Evolutionary conservation across 2,888 invertebrate species (phyloP), one percentile per base, ranked within the genome.

Genomic region (Beris morrisii): DNA sequence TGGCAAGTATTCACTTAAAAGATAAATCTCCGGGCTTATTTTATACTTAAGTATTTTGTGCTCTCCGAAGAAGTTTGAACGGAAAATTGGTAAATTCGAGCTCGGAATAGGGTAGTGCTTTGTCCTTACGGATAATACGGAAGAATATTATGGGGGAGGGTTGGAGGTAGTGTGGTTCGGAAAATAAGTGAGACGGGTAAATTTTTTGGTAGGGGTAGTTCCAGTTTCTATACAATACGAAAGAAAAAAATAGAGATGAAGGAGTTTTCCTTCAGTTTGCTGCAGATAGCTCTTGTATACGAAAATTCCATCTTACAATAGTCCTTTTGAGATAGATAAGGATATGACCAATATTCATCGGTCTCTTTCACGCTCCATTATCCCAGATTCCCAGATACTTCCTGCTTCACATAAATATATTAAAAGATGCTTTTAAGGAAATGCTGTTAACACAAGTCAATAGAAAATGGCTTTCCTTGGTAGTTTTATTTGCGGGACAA

Each of bases 341-440:
- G n/a, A 45, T 11, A 45, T 12, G 45, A 11, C 45, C n/a, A 45
- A n/a, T 12, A 45, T 11, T 11, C 12, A 45, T 48, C 22, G 48
- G 5, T 38, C 38, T 38, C 38, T 38, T 38, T 38, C 22, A 22
- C 22, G 2, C 22, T 22, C 22, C 22, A 22, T 22, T 22, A 22
- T 22, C 22, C 22, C 22, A 22, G 22, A 22, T 22, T 22, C 22
- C 22, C 22, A 22, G 22, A 22, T 22, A 22, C 22, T 59, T 48
- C 50, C 13, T 52, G 31, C 15, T 15, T 66, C 53, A 67, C 69
- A 71, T 71, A 71, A 71, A 71, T 71, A 70, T 70, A 70, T 71
- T 71, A 70, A 70, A 70, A 70, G 70, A 69, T 71, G 72, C 72
- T 72, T 70, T 72, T 70, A 71, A 70, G 70, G 66, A 70, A 70